These are phyloP conservation scores for Pipa parva DNA, from an alignment of 2,113 vertebrate species.

Conservation along the genomic window DNA sequence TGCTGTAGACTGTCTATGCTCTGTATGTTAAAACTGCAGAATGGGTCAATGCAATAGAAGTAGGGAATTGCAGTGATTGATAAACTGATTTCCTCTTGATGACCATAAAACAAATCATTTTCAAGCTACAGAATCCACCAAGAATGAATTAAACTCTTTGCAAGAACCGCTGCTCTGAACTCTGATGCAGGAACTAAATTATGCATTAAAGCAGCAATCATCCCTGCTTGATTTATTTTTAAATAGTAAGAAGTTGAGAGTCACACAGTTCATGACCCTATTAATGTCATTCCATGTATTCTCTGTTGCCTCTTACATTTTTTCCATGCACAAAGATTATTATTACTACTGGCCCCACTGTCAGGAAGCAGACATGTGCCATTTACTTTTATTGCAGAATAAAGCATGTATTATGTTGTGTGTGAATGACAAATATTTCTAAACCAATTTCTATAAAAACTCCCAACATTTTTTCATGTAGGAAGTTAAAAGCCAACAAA, in stretches of 20 bases:
- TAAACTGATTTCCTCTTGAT: not conserved
- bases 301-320: not conserved
- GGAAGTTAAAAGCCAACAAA: no score
- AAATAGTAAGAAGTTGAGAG: not conserved
- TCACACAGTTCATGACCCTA: not conserved
- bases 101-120: not conserved
- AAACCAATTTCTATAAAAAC: no score
- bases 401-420: not conserved
- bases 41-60: not conserved
- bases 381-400: not conserved
- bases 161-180: no score
- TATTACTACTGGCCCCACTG: not conserved
- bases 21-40: not conserved
- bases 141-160: not conserved
- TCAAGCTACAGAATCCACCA: not conserved
- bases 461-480: no score
- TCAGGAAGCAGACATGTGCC: not conserved
- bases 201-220: not conserved
- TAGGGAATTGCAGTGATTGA: not conserved
- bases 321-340: not conserved
- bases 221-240: not conserved
- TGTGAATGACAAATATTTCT: no score
- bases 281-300: constrained; percentile 2
- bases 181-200: not conserved
- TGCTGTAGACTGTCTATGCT: not conserved